These are phyloP conservation scores for Peromyscus maniculatus DNA, from an alignment of 2,113 vertebrate species.

Conservation along the genomic window DNA sequence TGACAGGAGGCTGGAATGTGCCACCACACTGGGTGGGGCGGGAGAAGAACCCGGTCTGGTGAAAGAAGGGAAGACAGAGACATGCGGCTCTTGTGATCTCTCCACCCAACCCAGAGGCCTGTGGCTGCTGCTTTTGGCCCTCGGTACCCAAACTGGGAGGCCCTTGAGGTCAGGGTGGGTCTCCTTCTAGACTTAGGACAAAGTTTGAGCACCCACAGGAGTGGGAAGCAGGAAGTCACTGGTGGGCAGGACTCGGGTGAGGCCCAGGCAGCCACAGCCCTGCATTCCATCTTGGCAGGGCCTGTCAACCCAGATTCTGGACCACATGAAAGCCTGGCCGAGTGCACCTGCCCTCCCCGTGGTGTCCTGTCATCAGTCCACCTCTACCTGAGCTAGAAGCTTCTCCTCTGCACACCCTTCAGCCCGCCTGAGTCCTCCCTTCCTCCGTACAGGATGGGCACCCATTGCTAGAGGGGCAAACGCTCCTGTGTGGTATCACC, in stretches of 20 bases:
- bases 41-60: background rate
- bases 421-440: background rate
- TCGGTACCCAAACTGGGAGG: background rate
- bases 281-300: conserved; percentile 43
- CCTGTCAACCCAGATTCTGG: background rate
- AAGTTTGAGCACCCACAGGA: background rate
- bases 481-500: background rate
- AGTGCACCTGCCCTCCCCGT: background rate
- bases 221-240: conserved; percentile 46
- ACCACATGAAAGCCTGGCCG: background rate
- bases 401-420: background rate
- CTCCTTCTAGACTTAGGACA: background rate
- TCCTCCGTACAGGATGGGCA: background rate
- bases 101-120: background rate
- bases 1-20: background rate
- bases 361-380: background rate
- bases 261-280: conserved; percentile 30
- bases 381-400: background rate
- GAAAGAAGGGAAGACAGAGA: background rate
- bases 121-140: background rate
- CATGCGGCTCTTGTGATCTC: background rate
- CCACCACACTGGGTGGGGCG: accelerated
- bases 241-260: background rate
- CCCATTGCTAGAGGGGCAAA: background rate
- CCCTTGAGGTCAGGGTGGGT: background rate